A percentile compares a stretch with the other conserved stretches of the same genome.
Conservation (phyloP, 1,140 invertebrate species). For the Bradynema listronoti region DNA sequence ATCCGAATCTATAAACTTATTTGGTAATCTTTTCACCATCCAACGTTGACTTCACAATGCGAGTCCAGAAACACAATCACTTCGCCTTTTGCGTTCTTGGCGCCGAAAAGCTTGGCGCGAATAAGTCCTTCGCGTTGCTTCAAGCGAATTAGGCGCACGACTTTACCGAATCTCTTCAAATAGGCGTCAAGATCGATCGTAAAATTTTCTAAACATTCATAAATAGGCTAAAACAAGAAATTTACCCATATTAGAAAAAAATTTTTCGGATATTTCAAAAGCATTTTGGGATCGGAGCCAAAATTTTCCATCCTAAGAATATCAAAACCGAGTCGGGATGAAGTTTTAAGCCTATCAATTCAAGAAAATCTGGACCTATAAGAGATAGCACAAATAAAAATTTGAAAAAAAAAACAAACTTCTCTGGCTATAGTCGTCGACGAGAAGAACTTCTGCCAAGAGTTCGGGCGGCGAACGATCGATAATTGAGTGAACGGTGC, state of each 20-base stretch:
- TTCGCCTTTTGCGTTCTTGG: slow-evolving; percentile 77
- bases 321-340: neutral
- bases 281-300: slow-evolving; percentile 58
- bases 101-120: slow-evolving; percentile 70
- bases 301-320: neutral
- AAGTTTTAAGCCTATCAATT: neutral
- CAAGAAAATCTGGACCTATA: no score
- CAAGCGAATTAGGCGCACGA: slow-evolving; percentile 71
- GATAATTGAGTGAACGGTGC: slow-evolving; percentile 76
- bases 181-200: slow-evolving; percentile 72
- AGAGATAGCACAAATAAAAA: no score
- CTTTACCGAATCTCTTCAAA: slow-evolving; percentile 59
- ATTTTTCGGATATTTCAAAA: slow-evolving; percentile 70
- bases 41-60: slow-evolving; percentile 84
- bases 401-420: slow-evolving; percentile 66
- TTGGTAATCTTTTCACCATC: slow-evolving; percentile 42
- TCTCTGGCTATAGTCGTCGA: slow-evolving; percentile 78
- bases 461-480: slow-evolving; percentile 68
- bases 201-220: slow-evolving; percentile 61
- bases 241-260: slow-evolving; percentile 64
- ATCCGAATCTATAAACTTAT: slow-evolving; percentile 9
- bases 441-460: slow-evolving; percentile 77
- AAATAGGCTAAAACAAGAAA: neutral
- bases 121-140: slow-evolving; percentile 74
- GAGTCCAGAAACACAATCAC: slow-evolving; percentile 92